phyloP scores from a whole-genome alignment of 2,797 vertebrate species.

The Phataginus tetradactyla region DNA sequence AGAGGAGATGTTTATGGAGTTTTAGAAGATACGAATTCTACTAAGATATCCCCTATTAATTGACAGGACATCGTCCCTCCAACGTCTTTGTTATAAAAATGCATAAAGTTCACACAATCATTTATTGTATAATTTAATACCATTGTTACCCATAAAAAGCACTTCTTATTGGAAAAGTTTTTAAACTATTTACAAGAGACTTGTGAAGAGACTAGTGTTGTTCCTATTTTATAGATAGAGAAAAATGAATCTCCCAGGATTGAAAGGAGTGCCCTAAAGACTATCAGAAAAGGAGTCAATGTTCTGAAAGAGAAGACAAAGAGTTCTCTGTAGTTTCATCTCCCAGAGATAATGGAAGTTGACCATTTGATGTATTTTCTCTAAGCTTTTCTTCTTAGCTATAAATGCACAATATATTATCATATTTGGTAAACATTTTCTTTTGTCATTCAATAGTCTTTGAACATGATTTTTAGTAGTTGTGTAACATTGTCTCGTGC shows the following conservation, averaged over 20 bases:
- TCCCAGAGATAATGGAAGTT: not conserved
- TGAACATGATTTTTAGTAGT: conserved; percentile 38
- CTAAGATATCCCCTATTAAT: not conserved
- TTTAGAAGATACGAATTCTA: conserved; percentile 48
- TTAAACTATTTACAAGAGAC: conserved; percentile 3
- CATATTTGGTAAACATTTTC: not conserved
- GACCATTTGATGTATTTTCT: conserved; percentile 21
- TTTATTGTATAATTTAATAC: conserved; percentile 37
- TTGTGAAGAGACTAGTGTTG: conserved; percentile 14
- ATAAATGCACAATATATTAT: not conserved
- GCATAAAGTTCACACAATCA: not conserved
- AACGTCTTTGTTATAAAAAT: conserved; percentile 22
- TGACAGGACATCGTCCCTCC: not conserved
- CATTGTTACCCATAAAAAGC: not conserved
- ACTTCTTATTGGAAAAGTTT: conserved; percentile 39
- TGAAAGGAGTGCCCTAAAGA: not conserved
- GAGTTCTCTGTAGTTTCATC: not conserved
- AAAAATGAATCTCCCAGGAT: not conserved
- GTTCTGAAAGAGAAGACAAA: conserved; percentile 7
- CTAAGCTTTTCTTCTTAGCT: conserved; percentile 23
- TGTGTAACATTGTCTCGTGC: not conserved
- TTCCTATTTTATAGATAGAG: not conserved
- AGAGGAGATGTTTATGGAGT: not conserved
- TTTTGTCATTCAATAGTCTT: not conserved
- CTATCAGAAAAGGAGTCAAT: not conserved